Evolutionary conservation across 2,797 vertebrate species (phyloP).

Genomic region (Parauchenoglanis punctatus): DNA sequence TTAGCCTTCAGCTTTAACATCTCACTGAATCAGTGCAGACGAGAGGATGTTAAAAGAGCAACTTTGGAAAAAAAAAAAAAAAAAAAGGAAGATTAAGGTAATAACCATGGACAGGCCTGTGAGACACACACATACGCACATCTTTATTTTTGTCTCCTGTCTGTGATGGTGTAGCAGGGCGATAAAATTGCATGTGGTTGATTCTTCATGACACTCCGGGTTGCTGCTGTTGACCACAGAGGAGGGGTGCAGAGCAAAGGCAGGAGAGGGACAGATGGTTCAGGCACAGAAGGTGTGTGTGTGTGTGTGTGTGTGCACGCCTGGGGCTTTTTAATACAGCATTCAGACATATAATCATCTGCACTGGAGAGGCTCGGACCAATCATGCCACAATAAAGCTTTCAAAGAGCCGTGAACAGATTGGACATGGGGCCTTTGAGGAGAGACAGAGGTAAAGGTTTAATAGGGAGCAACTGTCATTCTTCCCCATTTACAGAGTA

Average conservation of each 20-base stretch:
- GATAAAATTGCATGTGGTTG: slow-evolving; percentile 24
- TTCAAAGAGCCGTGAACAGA: slow-evolving; percentile 66
- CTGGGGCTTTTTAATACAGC: slow-evolving; percentile 36
- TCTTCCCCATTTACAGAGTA: neutral
- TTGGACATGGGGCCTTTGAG: slow-evolving; percentile 50
- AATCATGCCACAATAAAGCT: slow-evolving; percentile 52
- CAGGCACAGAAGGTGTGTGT: slow-evolving; percentile 46
- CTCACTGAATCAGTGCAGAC: neutral
- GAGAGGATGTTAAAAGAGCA: neutral
- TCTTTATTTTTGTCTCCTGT: neutral
- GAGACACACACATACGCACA: too few species aligned
- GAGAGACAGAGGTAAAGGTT: slow-evolving; percentile 39
- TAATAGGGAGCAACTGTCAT: slow-evolving; percentile 58
- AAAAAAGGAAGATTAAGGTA: slow-evolving; percentile 8
- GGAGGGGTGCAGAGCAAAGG: slow-evolving; percentile 14
- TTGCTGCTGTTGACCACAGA: slow-evolving; percentile 12
- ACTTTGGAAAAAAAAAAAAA: neutral
- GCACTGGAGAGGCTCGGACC: slow-evolving; percentile 57
- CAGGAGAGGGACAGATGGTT: slow-evolving; percentile 63
- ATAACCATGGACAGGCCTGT: slow-evolving; percentile 34
- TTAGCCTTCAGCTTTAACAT: slow-evolving; percentile 15
- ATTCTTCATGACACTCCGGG: slow-evolving; percentile 8
- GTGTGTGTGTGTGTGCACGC: slow-evolving; percentile 22
- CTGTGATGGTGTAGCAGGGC: slow-evolving; percentile 9
- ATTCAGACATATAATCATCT: slow-evolving; percentile 57